These are phyloP conservation scores for Heliothis subflexa DNA, from an alignment of 1,140 invertebrate species.

Conservation along the genomic window DNA sequence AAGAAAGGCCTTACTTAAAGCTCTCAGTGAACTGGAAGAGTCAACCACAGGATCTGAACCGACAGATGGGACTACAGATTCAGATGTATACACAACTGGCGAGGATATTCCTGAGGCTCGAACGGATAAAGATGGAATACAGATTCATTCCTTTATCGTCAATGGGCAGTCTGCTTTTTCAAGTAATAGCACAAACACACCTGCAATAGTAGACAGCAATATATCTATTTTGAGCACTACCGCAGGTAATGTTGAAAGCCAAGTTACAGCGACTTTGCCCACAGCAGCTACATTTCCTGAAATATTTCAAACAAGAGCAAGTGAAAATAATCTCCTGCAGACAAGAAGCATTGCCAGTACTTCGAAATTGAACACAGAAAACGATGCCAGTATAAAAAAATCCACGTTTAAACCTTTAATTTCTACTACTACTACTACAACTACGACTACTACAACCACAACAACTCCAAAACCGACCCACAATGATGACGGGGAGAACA, in stretches of 20 bases:
- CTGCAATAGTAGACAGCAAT: slow-evolving; percentile 73
- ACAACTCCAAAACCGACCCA: slow-evolving; percentile 87
- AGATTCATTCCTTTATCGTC: slow-evolving; percentile 82
- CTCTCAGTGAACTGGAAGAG: slow-evolving; percentile 89
- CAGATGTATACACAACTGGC: slow-evolving; percentile 58
- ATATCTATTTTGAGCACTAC: slow-evolving; percentile 80
- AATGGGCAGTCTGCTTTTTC: slow-evolving; percentile 81
- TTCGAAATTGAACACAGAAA: slow-evolving; percentile 61
- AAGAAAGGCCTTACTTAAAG: slow-evolving; percentile 89
- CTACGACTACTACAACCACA: slow-evolving; percentile 86
- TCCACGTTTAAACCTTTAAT: slow-evolving; percentile 59
- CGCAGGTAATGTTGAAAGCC: slow-evolving; percentile 81
- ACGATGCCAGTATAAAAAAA: slow-evolving; percentile 58
- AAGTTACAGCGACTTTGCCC: slow-evolving; percentile 72
- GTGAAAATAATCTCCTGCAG: slow-evolving; percentile 75
- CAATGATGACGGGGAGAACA: slow-evolving; percentile 89
- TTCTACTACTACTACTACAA: slow-evolving; percentile 69
- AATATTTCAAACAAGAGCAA: slow-evolving; percentile 78
- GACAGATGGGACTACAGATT: slow-evolving; percentile 63
- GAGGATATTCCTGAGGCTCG: slow-evolving; percentile 61
- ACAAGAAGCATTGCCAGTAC: slow-evolving; percentile 74
- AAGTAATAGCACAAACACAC: slow-evolving; percentile 67
- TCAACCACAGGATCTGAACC: slow-evolving; percentile 66
- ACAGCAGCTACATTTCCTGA: slow-evolving; percentile 76
- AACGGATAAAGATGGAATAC: slow-evolving; percentile 68